Base-by-base conservation (phyloP, 2,797 vertebrate genomes). In the Neosilurus hyrtlii region DNA sequence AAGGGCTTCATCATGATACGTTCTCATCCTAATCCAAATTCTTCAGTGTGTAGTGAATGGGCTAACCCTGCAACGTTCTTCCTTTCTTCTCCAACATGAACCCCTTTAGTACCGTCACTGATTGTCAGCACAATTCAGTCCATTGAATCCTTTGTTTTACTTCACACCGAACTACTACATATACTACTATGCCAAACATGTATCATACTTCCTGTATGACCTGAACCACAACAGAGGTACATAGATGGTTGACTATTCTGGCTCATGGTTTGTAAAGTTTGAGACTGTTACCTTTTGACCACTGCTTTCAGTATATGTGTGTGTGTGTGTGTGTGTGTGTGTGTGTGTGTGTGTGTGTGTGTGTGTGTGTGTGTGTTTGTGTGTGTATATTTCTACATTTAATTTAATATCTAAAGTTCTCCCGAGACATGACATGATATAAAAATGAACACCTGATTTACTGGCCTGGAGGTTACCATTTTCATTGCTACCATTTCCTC, bases 231-330 rank as follows among this genome's bases (percentile, higher is more conserved):
- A 88, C 84, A 86, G 89, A 86, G 87, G 74, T 84, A 81, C 83
- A 91, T 89, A 89, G 90, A 90, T 83, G 87, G 89, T 90, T 90
- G 90, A 89, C 88, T 90, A 91, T 91, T 90, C 89, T 87, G 91
- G 92, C 91, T 91, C 88, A 89, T 89, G 90, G 90, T 93, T 91
- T 92, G 92, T 94, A 93, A 92, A 94, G 92, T 92, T 92, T 91
- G 91, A 93, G 94, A 95, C 94, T 95, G 94, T 95, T 95, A 94
- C 88, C 91, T 94, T 93, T 93, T 92, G 93, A 93, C 91, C 93
- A 93, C 93, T 93, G 90, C 91, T 92, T 94, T 92, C 92, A 90
- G 93, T 94, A 94, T 93, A 92, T 57, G 43, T 82, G 35, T 65
- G 74, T 74, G 63, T 78, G 63, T 78, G 49, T 77, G 61, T 62